These are phyloP conservation scores for Ariopsis seemanni DNA, from an alignment of 2,113 vertebrate species.

Conservation along the genomic window DNA sequence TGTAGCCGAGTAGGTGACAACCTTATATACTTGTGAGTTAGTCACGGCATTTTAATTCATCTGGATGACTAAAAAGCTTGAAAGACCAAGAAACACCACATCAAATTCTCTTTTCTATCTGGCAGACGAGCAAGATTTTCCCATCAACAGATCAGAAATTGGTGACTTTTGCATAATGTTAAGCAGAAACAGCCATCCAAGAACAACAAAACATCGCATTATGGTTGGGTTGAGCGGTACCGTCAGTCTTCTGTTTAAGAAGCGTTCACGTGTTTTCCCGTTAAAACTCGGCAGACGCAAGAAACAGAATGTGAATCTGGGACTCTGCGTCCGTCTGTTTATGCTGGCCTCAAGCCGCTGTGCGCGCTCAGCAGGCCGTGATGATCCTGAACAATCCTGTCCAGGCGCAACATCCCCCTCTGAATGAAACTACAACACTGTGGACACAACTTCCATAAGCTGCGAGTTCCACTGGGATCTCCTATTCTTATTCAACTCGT, in stretches of 20 bases:
- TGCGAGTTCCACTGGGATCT: constrained; percentile 61
- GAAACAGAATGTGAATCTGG: constrained; percentile 68
- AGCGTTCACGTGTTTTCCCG: neutral
- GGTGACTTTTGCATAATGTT: neutral
- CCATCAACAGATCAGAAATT: neutral
- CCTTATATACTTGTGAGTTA: neutral
- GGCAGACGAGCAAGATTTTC: neutral
- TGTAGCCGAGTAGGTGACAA: neutral
- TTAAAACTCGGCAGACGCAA: constrained; percentile 50
- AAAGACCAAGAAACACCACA: neutral
- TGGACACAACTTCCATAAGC: constrained; percentile 61
- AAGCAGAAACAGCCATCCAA: neutral
- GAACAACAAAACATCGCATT: neutral
- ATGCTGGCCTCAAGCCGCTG: constrained; percentile 61
- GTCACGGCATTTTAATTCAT: neutral
- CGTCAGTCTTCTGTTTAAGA: neutral
- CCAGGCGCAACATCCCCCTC: constrained; percentile 58
- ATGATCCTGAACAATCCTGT: constrained; percentile 72
- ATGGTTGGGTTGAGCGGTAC: neutral
- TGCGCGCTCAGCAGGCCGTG: constrained; percentile 69
- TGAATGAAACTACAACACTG: constrained; percentile 71
- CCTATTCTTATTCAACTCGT: constrained; percentile 32
- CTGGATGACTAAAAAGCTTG: neutral
- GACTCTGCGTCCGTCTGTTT: constrained; percentile 39
- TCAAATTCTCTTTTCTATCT: neutral